Base-by-base conservation (phyloP, 2,797 vertebrate species). In the Telmatherina bonti region DNA sequence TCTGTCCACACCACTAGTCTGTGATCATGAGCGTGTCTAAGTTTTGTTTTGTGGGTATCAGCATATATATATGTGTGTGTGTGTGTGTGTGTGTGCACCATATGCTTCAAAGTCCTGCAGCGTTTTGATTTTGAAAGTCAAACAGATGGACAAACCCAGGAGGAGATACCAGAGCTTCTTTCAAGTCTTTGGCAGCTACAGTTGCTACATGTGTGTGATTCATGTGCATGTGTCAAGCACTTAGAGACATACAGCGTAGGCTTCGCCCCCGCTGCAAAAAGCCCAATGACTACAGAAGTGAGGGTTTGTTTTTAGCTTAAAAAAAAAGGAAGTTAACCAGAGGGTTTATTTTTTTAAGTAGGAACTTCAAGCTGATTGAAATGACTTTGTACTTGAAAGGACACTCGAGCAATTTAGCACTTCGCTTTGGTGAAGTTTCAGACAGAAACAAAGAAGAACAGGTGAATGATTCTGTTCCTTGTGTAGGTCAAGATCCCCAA, bases 121-220 rank as follows among this genome's bases (percentile, higher is more conserved):
- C 81, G 36, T 76, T 81, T 83, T 84, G 18, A 76, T 70, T 81
- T 36, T 77, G 65, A 51, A 82, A 87, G 49, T 86, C 61, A 73
- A 70, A 72, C 84, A 91, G 87, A 90, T 83, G 87, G 90, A 87
- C 72, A 59, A 72, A 77, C 29, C 47, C 76, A 55, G 35, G 47
- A 81, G 74, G 80, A 69, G 74, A 76, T 57, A n/a, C 24, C 54
- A 62, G 41, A 38, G 65, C 70, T 76, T 85, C 65, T 81, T 77
- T 59, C 62, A 36, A 78, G 69, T 68, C 22, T 55, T 59, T n/a
- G 35, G 63, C 65, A 55, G 54, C 74, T 41, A 51, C 74, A 77
- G 33, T 70, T 70, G 76, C 67, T 85, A 68, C 74, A 29, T 55
- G 30, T 61, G 64, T 73, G 63, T 70, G 76, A 72, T 78, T 81